Evolutionary conservation across 2,113 vertebrate genomes (phyloP).

Genomic region (Cyprinodon tularosa): DNA sequence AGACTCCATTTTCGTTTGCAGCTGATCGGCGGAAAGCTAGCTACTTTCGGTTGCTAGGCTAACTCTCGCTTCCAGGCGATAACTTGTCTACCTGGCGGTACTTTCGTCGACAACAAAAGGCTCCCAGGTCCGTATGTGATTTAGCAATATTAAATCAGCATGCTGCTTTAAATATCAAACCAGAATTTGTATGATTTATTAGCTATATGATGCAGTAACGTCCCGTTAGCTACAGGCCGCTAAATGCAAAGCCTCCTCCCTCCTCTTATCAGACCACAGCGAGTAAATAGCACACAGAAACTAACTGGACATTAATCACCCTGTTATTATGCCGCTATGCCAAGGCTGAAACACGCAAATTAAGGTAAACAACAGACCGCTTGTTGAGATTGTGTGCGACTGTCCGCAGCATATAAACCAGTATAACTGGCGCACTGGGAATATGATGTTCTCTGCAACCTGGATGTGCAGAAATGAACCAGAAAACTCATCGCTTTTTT

Average conservation of each 20-base stretch:
- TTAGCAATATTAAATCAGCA: background rate
- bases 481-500: background rate
- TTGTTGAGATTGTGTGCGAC: background rate
- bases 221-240: conserved; percentile 36
- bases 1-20: conserved; percentile 62
- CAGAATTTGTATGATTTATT: background rate
- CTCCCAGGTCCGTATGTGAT: conserved; percentile 67
- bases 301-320: background rate
- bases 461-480: background rate
- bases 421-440: background rate
- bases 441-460: background rate
- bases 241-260: conserved; percentile 21
- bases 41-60: conserved; percentile 57
- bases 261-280: conserved; percentile 42
- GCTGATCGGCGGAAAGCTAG: conserved; percentile 57
- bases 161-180: background rate
- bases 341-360: background rate
- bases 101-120: conserved; percentile 68
- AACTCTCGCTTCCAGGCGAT: conserved; percentile 52
- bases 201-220: conserved; percentile 6
- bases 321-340: too few species aligned
- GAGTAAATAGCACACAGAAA: conserved; percentile 35
- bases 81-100: conserved; percentile 51
- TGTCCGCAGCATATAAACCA: background rate
- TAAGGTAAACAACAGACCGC: background rate